Conservation (phyloP, 2,888 invertebrate genomes). For the Nudaria mundana region DNA sequence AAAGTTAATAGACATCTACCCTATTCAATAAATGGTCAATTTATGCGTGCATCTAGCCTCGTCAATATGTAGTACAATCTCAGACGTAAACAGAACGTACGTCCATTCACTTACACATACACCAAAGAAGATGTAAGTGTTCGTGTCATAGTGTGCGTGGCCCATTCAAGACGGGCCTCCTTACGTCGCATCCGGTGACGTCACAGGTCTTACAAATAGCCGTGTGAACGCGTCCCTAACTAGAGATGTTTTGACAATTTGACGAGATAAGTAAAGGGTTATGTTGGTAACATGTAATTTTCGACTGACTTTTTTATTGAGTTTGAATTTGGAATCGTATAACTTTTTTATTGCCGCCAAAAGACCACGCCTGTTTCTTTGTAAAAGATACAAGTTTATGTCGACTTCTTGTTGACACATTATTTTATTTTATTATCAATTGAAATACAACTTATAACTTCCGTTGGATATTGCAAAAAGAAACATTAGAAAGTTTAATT, state of each 20-base stretch:
- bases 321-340: conserved; percentile 26
- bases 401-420: conserved; percentile 7
- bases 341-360: conserved; percentile 8
- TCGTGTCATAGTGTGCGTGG: conserved; percentile 54
- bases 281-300: conserved; percentile 51
- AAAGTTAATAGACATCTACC: too few species aligned
- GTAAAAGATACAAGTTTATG: not conserved
- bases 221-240: conserved; percentile 64
- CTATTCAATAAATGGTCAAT: too few species aligned
- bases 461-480: conserved; percentile 39
- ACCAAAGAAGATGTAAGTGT: conserved; percentile 39
- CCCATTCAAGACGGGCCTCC: conserved; percentile 69
- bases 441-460: conserved; percentile 13
- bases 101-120: conserved; percentile 62
- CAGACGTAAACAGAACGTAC: conserved; percentile 54
- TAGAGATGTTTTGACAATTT: conserved; percentile 59
- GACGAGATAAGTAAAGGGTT: conserved; percentile 61
- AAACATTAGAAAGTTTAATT: conserved; percentile 42
- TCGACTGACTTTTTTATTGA: conserved; percentile 19
- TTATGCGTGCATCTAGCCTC: conserved; percentile 43
- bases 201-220: conserved; percentile 69
- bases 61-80: conserved; percentile 60
- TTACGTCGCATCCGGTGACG: conserved; percentile 73
- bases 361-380: conserved; percentile 4
- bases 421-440: conserved; percentile 18